Conservation (phyloP, 1,140 invertebrate genomes). For the Hycleus cichorii region DNA sequence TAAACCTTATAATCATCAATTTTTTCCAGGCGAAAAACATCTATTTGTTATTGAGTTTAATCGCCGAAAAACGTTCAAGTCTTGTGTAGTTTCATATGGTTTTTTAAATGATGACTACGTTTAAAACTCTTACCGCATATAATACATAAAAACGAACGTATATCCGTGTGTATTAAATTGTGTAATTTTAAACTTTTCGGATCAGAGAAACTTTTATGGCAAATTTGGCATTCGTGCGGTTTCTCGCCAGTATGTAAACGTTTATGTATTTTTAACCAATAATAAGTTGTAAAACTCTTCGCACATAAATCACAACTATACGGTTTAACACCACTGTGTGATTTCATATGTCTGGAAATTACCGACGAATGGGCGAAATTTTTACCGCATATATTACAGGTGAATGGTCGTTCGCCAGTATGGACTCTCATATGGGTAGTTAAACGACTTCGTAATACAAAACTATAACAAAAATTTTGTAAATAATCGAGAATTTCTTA, state of each 20-base stretch:
- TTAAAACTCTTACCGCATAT: conserved; percentile 47
- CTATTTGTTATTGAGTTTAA: no score
- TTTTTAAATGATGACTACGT: conserved; percentile 31
- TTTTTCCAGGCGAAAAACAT: no score
- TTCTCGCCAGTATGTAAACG: conserved; percentile 44
- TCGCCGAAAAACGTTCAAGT: neutral
- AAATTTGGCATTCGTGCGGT: conserved; percentile 39
- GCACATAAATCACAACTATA: conserved; percentile 51
- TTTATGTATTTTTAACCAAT: conserved; percentile 41
- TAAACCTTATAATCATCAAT: no score
- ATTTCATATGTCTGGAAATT: conserved; percentile 49
- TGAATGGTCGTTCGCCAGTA: conserved; percentile 47
- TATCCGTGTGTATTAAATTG: conserved; percentile 45
- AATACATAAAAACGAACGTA: conserved; percentile 47
- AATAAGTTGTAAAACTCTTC: conserved; percentile 29
- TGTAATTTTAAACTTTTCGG: conserved; percentile 40
- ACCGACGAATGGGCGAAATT: conserved; percentile 41
- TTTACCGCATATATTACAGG: conserved; percentile 47
- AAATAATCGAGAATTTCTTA: conserved; percentile 15
- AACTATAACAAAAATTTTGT: conserved; percentile 20
- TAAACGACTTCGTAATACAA: conserved; percentile 24
- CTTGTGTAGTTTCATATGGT: conserved; percentile 21
- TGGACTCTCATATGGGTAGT: conserved; percentile 40
- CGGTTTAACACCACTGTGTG: conserved; percentile 53
- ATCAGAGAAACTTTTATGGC: conserved; percentile 36